A percentile compares a stretch with the other conserved stretches of the same genome.
Conservation (phyloP, 2,113 vertebrate species). For the Apodemus speciosus region DNA sequence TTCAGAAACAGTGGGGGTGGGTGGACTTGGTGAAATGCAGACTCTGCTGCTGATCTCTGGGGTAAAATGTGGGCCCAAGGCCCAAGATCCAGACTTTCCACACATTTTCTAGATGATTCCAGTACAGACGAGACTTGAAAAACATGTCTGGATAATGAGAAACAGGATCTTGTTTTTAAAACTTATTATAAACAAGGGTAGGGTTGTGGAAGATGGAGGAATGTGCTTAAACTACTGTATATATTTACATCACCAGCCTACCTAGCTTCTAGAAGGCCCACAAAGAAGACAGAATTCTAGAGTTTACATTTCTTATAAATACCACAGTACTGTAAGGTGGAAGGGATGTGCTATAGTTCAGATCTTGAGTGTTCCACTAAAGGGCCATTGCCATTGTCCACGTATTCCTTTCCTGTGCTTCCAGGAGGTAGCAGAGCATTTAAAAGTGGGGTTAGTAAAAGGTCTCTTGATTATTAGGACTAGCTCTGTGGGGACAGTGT, state of each 20-base stretch:
- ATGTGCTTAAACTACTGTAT: not conserved
- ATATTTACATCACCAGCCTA: not conserved
- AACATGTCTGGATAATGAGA: not conserved
- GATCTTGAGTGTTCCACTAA: not conserved
- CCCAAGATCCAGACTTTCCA: not conserved
- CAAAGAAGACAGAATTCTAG: not conserved
- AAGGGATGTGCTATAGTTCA: not conserved
- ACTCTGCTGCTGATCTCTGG: not conserved
- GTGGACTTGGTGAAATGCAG: not conserved
- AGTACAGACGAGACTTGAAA: not conserved
- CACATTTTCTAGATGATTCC: not conserved
- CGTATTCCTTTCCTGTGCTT: not conserved
- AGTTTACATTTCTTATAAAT: not conserved
- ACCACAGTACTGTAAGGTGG: not conserved
- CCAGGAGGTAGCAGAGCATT: not conserved
- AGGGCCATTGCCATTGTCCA: not conserved
- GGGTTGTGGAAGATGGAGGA: not conserved
- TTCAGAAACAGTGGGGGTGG: not conserved
- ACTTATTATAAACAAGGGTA: not conserved
- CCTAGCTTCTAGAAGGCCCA: not conserved
- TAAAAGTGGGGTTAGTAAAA: not conserved
- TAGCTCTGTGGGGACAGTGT: not conserved
- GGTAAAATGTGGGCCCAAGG: too few relatives aligned
- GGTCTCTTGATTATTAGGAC: not conserved
- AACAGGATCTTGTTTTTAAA: not conserved